Conservation (phyloP, 2,888 invertebrate genomes). For the Linnaemya tessellans region DNA sequence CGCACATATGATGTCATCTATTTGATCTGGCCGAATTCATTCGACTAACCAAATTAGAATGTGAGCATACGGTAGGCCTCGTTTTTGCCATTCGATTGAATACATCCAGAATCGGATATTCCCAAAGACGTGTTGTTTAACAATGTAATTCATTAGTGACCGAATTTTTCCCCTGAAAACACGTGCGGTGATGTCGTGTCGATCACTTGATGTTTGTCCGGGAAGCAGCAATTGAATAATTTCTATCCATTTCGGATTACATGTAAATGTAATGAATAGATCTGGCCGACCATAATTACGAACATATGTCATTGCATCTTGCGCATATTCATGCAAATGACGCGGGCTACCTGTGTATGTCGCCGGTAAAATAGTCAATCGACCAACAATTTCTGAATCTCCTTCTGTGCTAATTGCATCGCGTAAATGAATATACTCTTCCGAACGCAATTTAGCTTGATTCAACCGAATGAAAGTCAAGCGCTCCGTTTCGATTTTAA, state of each 20-base stretch:
- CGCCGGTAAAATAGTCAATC: not conserved
- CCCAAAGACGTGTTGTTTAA: conserved; percentile 8
- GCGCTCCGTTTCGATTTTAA: conserved; percentile 3
- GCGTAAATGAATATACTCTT: not conserved
- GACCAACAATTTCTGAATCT: not conserved
- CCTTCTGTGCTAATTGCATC: conserved; percentile 6
- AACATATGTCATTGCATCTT: no score
- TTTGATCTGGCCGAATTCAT: no score
- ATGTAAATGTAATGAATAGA: not conserved
- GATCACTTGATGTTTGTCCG: not conserved
- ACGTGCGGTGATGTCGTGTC: not conserved
- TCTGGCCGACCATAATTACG: no score
- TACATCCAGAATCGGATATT: not conserved
- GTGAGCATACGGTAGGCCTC: conserved; percentile 1
- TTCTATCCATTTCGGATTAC: not conserved
- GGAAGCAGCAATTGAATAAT: not conserved
- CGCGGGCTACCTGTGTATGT: not conserved
- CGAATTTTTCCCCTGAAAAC: not conserved
- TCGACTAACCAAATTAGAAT: conserved; percentile 7
- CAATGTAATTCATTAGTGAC: not conserved
- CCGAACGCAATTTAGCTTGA: not conserved
- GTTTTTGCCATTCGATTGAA: not conserved
- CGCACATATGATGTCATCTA: no score
- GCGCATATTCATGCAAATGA: not conserved
- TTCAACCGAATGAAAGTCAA: not conserved